These are phyloP conservation scores for Nyleta sp. DNA, from an alignment of 2,888 invertebrate species.

Conservation along the genomic window DNA sequence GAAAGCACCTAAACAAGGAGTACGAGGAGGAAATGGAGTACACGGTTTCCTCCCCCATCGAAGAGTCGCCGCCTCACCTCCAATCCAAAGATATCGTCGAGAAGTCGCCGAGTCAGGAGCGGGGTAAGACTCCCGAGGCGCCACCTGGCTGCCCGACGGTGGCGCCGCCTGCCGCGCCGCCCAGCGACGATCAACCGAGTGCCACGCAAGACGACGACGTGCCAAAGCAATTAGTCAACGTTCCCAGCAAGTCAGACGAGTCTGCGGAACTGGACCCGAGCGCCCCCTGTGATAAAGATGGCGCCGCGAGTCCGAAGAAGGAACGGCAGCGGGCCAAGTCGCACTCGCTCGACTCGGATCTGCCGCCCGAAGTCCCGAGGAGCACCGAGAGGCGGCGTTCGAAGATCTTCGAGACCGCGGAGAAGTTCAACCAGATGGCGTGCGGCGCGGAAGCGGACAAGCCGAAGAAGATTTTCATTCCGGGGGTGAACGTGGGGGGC, in stretches of 20 bases:
- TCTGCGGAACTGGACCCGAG: constrained; percentile 10
- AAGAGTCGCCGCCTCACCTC: constrained; percentile 31
- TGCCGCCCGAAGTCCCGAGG: constrained; percentile 74
- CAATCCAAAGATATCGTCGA: constrained; percentile 71
- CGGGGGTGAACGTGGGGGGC: constrained; percentile 92
- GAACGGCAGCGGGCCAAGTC: constrained; percentile 31
- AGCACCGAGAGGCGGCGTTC: constrained; percentile 86
- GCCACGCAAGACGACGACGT: constrained; percentile 13
- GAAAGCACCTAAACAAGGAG: constrained; percentile 12
- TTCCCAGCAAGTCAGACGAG: constrained; percentile 15
- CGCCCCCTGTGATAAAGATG: constrained; percentile 19
- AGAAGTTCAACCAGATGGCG: constrained; percentile 86
- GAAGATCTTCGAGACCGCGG: constrained; percentile 88
- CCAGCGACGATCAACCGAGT: constrained; percentile 24
- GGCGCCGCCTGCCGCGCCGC: constrained; percentile 26
- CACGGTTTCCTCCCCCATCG: constrained; percentile 77
- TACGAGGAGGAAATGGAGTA: constrained; percentile 71
- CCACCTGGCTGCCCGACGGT: constrained; percentile 69
- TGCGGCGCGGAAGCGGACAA: constrained; percentile 83
- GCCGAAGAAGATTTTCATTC: constrained; percentile 91
- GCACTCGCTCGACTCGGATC: not conserved
- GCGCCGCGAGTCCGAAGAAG: constrained; percentile 4
- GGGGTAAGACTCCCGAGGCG: constrained; percentile 78
- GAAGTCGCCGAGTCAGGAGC: constrained; percentile 78
- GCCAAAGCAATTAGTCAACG: constrained; percentile 43